Evolutionary conservation across 2,797 vertebrate species (phyloP), one percentile per base, ranked within the genome.

Genomic region (Neosalanx taihuensis): DNA sequence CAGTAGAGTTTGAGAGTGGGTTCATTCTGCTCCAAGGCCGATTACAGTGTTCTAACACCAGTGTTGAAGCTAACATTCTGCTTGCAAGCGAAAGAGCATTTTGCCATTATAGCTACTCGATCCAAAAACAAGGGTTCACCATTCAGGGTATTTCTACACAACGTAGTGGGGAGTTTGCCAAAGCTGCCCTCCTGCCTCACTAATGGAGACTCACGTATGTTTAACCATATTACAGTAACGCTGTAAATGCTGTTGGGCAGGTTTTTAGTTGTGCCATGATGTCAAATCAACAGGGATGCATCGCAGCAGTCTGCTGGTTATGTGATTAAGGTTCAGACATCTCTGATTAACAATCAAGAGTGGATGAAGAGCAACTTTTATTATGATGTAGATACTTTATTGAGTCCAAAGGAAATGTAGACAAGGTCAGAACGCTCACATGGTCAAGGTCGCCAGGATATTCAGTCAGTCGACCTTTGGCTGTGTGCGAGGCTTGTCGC

Each of bases 101-200:
- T 26, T 26, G 46, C 65, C 64, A 35, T 49, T 49, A 58, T 17
- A 64, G 72, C 13, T 3, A 6, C 10, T 60, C 30, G 51, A 9
- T 62, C 69, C 31, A 26, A 26, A 37, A 46, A 17, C 13, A 30
- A 15, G 3, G 9, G 12, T 56, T 83, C 67, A 70, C 70, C 63
- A 10, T 82, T 85, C 81, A 85, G 82, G 81, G 76, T 83, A 64
- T 66, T 78, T 82, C 80, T 85, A 41, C 82, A 78, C 69, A 46
- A 59, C 29, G 12, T 12, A 41, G 49, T 56, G 18, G 26, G 20
- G 20, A 0, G 61, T 64, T 84, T 84, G 77, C 18, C 80, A 80
- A 72, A 26, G 71, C 46, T 67, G 30, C 68, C 62, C 56, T 61
- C 56, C 49, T 61, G 1, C 77, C n/a, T 59, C 17, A 33, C 58